Conservation (phyloP, 2,797 vertebrate genomes). For the Eulemur rubriventer region DNA sequence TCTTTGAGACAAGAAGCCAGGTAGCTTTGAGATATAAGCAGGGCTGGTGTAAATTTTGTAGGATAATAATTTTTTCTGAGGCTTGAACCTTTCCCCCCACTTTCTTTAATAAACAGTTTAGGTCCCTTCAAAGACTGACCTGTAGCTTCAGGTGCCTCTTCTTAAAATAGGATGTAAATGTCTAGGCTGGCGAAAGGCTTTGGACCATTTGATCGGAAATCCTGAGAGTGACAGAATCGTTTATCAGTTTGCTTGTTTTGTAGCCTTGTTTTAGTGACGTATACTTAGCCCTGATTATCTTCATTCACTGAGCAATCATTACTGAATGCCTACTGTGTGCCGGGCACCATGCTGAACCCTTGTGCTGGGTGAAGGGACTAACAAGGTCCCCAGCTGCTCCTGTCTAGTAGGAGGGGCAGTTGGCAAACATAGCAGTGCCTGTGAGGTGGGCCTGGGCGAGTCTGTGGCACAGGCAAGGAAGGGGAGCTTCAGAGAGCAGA, state of each 20-base stretch:
- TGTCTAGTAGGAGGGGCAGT: background rate
- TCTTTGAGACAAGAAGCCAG: background rate
- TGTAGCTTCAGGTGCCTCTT: background rate
- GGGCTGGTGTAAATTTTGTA: background rate
- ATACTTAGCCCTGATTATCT: background rate
- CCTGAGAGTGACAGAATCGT: background rate
- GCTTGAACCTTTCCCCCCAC: background rate
- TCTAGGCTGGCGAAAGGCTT: background rate
- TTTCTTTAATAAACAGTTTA: background rate
- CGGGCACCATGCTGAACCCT: background rate
- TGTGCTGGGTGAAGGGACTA: background rate
- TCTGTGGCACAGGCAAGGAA: background rate
- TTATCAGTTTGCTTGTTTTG: background rate
- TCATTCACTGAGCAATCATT: background rate
- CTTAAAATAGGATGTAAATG: constrained; percentile 16
- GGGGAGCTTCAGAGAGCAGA: background rate
- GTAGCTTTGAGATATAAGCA: background rate
- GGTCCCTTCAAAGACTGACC: background rate
- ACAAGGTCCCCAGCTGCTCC: background rate
- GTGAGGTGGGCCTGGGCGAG: background rate
- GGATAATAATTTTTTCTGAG: background rate
- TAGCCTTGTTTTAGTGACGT: background rate
- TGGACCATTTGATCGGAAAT: background rate
- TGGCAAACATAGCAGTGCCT: background rate
- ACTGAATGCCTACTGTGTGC: background rate